These are phyloP conservation scores for Montipora cactus DNA, from an alignment of 64 coral and sea anemone genomes.

Conservation along the genomic window DNA sequence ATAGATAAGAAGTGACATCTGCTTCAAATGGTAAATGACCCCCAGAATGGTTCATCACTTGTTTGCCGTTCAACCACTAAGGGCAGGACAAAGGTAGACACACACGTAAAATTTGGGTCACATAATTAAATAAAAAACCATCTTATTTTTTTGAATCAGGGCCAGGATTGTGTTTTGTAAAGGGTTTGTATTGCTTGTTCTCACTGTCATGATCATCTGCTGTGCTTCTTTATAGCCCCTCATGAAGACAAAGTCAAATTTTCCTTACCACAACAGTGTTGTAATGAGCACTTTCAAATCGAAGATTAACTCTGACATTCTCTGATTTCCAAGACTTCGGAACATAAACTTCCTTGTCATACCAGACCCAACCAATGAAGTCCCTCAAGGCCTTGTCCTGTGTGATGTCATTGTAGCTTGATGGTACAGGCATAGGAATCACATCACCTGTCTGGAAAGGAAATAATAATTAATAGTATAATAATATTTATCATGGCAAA, in stretches of 20 bases:
- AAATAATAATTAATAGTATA: neutral
- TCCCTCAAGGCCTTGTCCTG: constrained; percentile 73
- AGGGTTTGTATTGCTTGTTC: no score
- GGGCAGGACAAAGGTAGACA: no score
- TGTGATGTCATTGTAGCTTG: constrained; percentile 98
- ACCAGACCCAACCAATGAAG: constrained; percentile 99
- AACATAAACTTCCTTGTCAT: constrained; percentile 85
- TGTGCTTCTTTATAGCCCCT: no score
- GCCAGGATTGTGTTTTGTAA: no score
- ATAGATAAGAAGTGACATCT: constrained; percentile 72
- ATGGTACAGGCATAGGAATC: constrained; percentile 95
- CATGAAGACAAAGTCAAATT: neutral
- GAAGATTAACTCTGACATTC: constrained; percentile 79
- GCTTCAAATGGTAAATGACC: constrained; percentile 98
- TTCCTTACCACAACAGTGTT: constrained; percentile 87
- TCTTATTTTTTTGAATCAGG: no score
- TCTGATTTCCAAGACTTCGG: constrained; percentile 77
- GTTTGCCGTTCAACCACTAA: constrained; percentile 94
- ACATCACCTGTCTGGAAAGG: constrained; percentile 79
- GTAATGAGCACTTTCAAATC: constrained; percentile 99
- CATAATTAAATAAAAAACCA: no score
- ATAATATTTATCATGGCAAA: no score
- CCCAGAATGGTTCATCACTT: constrained; percentile 87
- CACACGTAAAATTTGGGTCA: neutral
- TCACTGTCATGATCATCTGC: no score